Conservation (phyloP, 2,797 vertebrate genomes). For the Macrochelys suwanniensis region DNA sequence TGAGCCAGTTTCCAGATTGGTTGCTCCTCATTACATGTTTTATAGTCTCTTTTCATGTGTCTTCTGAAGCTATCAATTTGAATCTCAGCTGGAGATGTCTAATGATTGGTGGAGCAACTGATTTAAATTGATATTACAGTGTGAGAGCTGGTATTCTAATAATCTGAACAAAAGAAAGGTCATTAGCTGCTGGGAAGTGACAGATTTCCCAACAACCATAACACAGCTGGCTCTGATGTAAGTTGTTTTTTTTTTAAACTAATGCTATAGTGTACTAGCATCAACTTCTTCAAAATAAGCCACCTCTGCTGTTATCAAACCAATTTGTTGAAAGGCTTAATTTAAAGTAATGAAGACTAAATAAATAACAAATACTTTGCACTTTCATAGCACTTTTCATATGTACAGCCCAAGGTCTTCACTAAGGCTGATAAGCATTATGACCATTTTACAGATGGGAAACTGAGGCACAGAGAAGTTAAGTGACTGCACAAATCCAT, state of each 20-base stretch:
- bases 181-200: constrained; percentile 57
- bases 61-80: constrained; percentile 66
- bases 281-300: constrained; percentile 21
- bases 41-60: constrained; percentile 16
- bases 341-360: neutral
- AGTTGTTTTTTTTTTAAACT: constrained; percentile 17
- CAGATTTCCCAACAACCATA: constrained; percentile 68
- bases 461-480: neutral
- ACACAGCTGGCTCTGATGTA: constrained; percentile 43
- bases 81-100: constrained; percentile 66
- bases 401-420: neutral
- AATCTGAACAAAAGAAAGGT: constrained; percentile 62
- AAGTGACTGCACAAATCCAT: constrained; percentile 29
- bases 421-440: constrained; percentile 2
- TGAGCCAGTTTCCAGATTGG: neutral
- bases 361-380: neutral
- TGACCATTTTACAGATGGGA: constrained; percentile 10
- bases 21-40: constrained; percentile 55
- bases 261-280: neutral
- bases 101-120: constrained; percentile 51
- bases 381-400: neutral
- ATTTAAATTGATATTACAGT: constrained; percentile 63
- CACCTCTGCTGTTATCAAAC: constrained; percentile 30
- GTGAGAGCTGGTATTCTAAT: constrained; percentile 14
- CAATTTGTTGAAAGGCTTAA: constrained; percentile 36